Evolutionary conservation across 1,140 invertebrate genomes (phyloP).

Genomic region (Anoplophora glabripennis): DNA sequence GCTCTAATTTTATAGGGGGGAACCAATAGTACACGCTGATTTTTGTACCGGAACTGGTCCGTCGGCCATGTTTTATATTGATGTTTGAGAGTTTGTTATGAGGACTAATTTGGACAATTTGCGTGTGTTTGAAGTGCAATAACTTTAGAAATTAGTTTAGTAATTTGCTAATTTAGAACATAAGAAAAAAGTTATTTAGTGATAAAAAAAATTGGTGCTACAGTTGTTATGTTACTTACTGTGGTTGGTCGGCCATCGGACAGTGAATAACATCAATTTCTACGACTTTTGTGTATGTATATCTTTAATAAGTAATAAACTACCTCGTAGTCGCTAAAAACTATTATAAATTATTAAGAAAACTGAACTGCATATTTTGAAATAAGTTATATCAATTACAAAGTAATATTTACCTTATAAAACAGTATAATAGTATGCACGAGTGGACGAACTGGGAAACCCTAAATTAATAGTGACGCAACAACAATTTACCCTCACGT

Average conservation of each 20-base stretch:
- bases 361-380: slow-evolving; percentile 21
- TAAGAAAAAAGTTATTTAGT: background rate
- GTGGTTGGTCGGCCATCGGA: slow-evolving; percentile 49
- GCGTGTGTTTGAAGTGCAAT: background rate
- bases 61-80: too few relatives aligned
- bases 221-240: slow-evolving; percentile 32
- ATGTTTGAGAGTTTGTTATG: slow-evolving; percentile 1
- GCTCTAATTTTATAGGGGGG: too few relatives aligned
- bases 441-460: slow-evolving; percentile 28
- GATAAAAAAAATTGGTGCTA: background rate
- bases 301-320: slow-evolving; percentile 34
- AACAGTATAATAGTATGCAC: background rate
- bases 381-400: slow-evolving; percentile 11
- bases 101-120: background rate
- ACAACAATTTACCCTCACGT: slow-evolving; percentile 15
- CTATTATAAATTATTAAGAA: slow-evolving; percentile 20
- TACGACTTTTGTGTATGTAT: slow-evolving; percentile 46
- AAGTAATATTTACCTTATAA: too few relatives aligned
- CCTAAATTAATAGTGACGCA: slow-evolving; percentile 41
- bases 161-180: background rate
- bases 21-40: too few relatives aligned
- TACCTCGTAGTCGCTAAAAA: slow-evolving; percentile 32
- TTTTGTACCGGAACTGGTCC: too few relatives aligned
- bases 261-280: slow-evolving; percentile 48
- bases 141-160: background rate